Evolutionary conservation across 2,113 vertebrate genomes (phyloP).

Genomic region (Gallinago undulata): DNA sequence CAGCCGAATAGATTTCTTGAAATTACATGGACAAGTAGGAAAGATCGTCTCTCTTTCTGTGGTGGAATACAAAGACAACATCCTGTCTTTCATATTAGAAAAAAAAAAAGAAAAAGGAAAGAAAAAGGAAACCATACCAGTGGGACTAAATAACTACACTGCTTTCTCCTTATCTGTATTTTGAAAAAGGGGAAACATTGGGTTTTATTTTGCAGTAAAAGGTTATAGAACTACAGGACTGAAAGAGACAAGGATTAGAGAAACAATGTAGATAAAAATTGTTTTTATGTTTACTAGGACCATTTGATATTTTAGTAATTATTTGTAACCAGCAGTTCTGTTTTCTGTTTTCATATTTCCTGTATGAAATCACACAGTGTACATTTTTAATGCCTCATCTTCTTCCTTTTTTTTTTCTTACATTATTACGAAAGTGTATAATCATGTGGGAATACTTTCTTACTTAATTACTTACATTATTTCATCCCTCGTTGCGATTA

Average conservation of each 20-base stretch:
- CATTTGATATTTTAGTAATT: background rate
- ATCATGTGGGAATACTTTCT: conserved; percentile 60
- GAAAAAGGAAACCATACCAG: background rate
- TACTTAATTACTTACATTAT: conserved; percentile 66
- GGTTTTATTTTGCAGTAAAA: background rate
- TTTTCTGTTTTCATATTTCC: background rate
- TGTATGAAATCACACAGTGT: background rate
- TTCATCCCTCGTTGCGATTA: conserved; percentile 65
- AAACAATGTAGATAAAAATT: background rate
- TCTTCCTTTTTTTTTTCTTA: background rate
- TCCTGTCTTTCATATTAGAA: background rate
- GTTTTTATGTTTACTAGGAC: background rate
- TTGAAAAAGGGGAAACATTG: background rate
- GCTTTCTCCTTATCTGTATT: background rate
- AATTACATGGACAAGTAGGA: background rate
- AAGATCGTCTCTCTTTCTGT: background rate
- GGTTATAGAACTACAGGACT: background rate
- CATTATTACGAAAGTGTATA: conserved; percentile 2
- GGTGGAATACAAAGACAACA: background rate
- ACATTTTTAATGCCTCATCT: background rate
- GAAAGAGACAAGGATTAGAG: background rate
- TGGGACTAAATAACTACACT: background rate
- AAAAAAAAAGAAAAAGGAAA: background rate
- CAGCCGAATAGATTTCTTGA: background rate
- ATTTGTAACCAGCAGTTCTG: background rate